Conservation (phyloP, 1,140 invertebrate species). For the Phthorimaea operculella region DNA sequence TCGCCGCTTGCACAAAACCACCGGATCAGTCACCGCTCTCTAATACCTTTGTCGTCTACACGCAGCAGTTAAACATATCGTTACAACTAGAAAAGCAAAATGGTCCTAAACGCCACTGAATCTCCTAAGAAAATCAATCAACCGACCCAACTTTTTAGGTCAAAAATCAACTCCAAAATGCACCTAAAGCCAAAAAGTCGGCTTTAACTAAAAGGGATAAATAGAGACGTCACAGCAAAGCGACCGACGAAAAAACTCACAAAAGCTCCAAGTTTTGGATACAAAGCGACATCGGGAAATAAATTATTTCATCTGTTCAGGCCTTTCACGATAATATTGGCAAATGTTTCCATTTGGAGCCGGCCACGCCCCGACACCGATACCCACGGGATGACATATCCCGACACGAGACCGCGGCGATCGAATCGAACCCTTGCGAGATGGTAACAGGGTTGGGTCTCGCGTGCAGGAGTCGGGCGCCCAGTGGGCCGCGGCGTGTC, state of each 20-base stretch:
- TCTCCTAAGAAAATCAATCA: conserved; percentile 4
- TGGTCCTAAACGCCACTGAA: conserved; percentile 17
- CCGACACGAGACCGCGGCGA: neutral
- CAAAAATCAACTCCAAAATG: conserved; percentile 14
- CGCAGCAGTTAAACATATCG: conserved; percentile 46
- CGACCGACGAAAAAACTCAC: conserved; percentile 58
- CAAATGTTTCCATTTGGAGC: conserved; percentile 66
- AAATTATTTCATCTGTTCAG: conserved; percentile 67
- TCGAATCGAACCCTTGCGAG: neutral
- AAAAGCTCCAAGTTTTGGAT: conserved; percentile 58
- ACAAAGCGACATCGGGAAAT: conserved; percentile 64
- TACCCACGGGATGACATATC: conserved; percentile 32
- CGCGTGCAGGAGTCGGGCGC: conserved; percentile 1
- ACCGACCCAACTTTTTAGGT: conserved; percentile 15
- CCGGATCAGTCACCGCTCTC: conserved; percentile 51
- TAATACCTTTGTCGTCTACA: conserved; percentile 60
- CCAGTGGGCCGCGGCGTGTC: conserved; percentile 38
- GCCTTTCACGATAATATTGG: conserved; percentile 67
- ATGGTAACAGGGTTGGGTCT: neutral
- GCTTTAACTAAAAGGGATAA: conserved; percentile 50
- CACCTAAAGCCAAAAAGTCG: conserved; percentile 23
- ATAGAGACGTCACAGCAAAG: conserved; percentile 60
- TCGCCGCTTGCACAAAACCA: conserved; percentile 54
- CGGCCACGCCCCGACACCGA: conserved; percentile 52
- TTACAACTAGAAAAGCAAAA: conserved; percentile 13